These are phyloP conservation scores for Bungarus multicinctus DNA, from an alignment of 2,113 vertebrate genomes.

Conservation along the genomic window DNA sequence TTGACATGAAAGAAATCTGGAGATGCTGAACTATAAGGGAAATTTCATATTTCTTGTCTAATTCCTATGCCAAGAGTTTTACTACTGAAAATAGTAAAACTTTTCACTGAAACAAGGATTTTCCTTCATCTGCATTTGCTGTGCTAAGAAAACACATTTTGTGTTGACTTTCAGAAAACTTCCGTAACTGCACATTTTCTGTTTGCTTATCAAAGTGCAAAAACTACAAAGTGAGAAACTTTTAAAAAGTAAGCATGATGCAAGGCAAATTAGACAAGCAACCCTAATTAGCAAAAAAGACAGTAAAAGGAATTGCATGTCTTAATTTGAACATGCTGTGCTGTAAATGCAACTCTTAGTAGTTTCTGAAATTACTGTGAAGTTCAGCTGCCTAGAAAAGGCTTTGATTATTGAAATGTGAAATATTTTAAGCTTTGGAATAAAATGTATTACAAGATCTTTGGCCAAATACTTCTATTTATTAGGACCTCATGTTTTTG, in stretches of 20 bases:
- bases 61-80: neutral
- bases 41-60: neutral
- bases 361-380: constrained; percentile 31
- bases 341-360: constrained; percentile 20
- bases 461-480: constrained; percentile 27
- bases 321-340: neutral
- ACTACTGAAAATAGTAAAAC: neutral
- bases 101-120: constrained; percentile 32
- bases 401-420: constrained; percentile 23
- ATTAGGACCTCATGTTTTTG: constrained; percentile 10
- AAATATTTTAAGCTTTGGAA: neutral
- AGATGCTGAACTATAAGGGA: neutral
- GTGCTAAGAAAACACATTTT: neutral
- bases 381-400: constrained; percentile 10
- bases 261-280: neutral
- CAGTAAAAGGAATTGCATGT: constrained; percentile 14
- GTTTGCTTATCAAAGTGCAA: constrained; percentile 7
- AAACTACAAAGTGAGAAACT: constrained; percentile 9
- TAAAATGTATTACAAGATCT: neutral
- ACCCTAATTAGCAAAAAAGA: neutral
- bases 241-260: neutral
- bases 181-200: constrained; percentile 11
- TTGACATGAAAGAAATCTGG: neutral
- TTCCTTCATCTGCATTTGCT: constrained; percentile 14
- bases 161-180: constrained; percentile 10